Conservation (phyloP, 2,888 invertebrate species). For the Pseudanteris insignis region DNA sequence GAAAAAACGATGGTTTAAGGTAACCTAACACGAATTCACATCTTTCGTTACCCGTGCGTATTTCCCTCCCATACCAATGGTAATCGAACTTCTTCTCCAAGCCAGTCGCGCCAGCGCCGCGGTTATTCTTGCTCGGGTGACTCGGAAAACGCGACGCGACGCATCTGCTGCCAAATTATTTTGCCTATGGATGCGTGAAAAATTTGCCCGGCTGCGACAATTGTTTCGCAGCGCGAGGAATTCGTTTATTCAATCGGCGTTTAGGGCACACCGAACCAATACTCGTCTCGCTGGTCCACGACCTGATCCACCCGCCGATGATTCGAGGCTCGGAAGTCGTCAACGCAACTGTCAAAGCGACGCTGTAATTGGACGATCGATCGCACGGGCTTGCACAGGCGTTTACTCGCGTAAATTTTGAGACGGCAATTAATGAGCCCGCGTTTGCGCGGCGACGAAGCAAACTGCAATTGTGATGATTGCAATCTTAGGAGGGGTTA, state of each 20-base stretch:
- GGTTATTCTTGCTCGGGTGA: conserved; percentile 64
- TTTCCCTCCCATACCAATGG: no score
- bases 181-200: conserved; percentile 65
- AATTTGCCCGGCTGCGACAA: conserved; percentile 62
- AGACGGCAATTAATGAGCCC: conserved; percentile 4
- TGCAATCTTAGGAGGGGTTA: no score
- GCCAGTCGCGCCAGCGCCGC: conserved; percentile 45
- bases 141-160: conserved; percentile 61
- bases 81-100: conserved; percentile 25
- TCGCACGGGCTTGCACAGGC: no score
- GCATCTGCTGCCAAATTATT: conserved; percentile 67
- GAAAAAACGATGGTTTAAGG: no score
- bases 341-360: conserved; percentile 23
- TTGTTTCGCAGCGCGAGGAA: conserved; percentile 62
- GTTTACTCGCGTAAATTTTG: conserved; percentile 1
- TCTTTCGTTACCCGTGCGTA: no score
- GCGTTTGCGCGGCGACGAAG: conserved; percentile 4
- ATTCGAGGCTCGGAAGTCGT: no score
- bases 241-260: conserved; percentile 63
- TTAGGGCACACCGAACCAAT: no score
- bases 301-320: no score
- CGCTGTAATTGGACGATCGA: conserved; percentile 30
- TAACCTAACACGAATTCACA: no score
- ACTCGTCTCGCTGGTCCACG: no score
- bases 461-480: no score